phyloP scores from a whole-genome alignment of 1,140 invertebrate species.

The Gryon sp. region DNA sequence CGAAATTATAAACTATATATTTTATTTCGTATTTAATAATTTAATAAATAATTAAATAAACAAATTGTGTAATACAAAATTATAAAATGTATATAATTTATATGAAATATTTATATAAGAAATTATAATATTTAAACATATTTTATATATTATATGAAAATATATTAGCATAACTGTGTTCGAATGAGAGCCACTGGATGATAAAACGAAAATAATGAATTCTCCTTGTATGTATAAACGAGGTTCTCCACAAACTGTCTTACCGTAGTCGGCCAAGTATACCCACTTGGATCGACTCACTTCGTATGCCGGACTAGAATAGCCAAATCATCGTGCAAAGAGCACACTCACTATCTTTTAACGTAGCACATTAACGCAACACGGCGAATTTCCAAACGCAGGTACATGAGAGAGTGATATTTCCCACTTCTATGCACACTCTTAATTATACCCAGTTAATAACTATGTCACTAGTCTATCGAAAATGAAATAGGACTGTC shows the following conservation, averaged over 20 bases:
- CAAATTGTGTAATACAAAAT: too few relatives aligned
- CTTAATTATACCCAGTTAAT: conserved; percentile 61
- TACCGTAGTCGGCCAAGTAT: conserved; percentile 77
- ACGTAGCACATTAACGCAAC: conserved; percentile 70
- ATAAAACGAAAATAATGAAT: conserved; percentile 73
- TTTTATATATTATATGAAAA: not conserved
- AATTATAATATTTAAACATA: too few relatives aligned
- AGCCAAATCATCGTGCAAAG: conserved; percentile 78
- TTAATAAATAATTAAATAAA: too few relatives aligned
- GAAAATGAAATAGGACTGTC: conserved; percentile 46
- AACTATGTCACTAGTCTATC: conserved; percentile 44
- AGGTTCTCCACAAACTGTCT: conserved; percentile 75
- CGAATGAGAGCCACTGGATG: conserved; percentile 62
- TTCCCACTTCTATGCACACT: conserved; percentile 59
- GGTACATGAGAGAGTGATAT: conserved; percentile 62
- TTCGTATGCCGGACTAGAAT: conserved; percentile 72
- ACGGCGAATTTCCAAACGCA: conserved; percentile 66
- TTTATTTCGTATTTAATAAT: too few relatives aligned
- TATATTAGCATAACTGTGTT: conserved; percentile 19
- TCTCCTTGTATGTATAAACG: conserved; percentile 67
- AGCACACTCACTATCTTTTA: conserved; percentile 78
- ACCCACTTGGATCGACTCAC: conserved; percentile 71
- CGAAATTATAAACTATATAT: too few relatives aligned
- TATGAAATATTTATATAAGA: too few relatives aligned
- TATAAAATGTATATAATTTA: too few relatives aligned